phyloP scores from a whole-genome alignment of 2,113 vertebrate genomes.

The Athene noctua region DNA sequence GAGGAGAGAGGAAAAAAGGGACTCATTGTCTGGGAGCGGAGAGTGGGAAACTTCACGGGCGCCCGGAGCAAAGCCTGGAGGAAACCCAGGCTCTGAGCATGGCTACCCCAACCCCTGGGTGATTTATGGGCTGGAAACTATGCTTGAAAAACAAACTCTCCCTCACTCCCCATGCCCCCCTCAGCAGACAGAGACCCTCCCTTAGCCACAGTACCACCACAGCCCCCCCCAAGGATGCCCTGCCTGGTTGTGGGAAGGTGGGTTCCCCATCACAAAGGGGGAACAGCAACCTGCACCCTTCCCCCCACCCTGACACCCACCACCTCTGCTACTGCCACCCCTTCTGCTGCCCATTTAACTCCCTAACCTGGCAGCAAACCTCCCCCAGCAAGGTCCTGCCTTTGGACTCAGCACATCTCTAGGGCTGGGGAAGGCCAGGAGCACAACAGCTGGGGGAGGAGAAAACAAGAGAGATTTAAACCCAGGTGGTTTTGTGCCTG shows the following conservation, averaged over 20 bases:
- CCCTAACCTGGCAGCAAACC: background rate
- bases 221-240: background rate
- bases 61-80: constrained; percentile 31
- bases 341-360: background rate
- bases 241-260: accelerated
- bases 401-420: background rate
- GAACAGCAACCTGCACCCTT: background rate
- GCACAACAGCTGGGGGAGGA: background rate
- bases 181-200: background rate
- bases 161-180: background rate
- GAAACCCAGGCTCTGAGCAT: constrained; percentile 33
- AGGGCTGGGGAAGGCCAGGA: background rate
- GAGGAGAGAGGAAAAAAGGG: constrained; percentile 36
- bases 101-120: background rate
- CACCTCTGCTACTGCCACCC: background rate
- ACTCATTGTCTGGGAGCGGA: constrained; percentile 46
- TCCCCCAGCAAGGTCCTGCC: background rate
- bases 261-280: background rate
- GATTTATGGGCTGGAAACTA: constrained; percentile 54
- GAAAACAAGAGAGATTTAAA: background rate
- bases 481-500: background rate
- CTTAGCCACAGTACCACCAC: background rate
- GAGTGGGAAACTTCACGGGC: constrained; percentile 44
- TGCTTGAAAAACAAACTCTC: constrained; percentile 38
- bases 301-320: background rate